These are phyloP conservation scores for Liolophura sinensis DNA, from an alignment of 1,140 invertebrate species.

Conservation along the genomic window DNA sequence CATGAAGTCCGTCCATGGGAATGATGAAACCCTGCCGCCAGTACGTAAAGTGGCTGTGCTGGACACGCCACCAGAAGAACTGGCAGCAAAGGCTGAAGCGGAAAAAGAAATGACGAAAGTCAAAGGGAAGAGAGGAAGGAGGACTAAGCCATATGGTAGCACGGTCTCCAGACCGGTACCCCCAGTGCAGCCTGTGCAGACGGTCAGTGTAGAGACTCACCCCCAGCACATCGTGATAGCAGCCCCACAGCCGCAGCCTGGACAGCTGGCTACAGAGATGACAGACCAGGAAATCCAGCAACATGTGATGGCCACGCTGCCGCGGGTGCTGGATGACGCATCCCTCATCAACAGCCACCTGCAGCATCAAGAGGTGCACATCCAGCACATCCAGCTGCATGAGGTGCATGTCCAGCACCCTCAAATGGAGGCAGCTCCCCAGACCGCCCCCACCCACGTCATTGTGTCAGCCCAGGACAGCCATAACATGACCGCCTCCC, in stretches of 20 bases:
- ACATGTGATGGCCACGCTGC: too few species aligned
- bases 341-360: too few species aligned
- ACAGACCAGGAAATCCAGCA: too few species aligned
- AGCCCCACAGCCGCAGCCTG: too few species aligned
- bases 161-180: slow-evolving; percentile 5
- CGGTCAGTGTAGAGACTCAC: slow-evolving; percentile 5
- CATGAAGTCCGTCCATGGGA: slow-evolving; percentile 46
- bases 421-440: background rate
- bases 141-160: background rate
- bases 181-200: slow-evolving; percentile 2
- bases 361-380: too few species aligned
- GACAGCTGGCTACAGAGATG: too few species aligned
- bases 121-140: slow-evolving; percentile 6
- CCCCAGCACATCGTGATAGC: background rate
- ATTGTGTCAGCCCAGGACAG: background rate
- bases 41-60: slow-evolving; percentile 33
- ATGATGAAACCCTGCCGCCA: slow-evolving; percentile 31
- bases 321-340: too few species aligned
- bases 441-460: slow-evolving; percentile 2
- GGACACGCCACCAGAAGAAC: slow-evolving; percentile 21
- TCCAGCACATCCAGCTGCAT: too few species aligned
- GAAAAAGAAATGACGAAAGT: background rate
- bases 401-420: too few species aligned
- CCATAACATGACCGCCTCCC: background rate
- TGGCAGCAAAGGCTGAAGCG: slow-evolving; percentile 13